phyloP scores from a whole-genome alignment of 1,140 invertebrate species.

The Elymnias hypermnestra region DNA sequence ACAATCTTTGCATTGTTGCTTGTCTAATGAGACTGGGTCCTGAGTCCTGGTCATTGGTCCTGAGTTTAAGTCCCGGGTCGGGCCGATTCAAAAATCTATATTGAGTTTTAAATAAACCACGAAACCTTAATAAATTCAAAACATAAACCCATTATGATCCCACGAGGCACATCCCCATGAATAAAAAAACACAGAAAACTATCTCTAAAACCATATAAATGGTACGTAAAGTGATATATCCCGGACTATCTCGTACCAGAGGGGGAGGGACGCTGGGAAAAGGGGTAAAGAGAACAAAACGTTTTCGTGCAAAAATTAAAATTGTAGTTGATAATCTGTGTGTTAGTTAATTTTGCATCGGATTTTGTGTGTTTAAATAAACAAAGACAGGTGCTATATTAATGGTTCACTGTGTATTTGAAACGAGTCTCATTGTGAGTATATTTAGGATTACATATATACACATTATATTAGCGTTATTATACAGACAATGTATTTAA shows the following conservation, averaged over 20 bases:
- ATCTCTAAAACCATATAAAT: conserved; percentile 24
- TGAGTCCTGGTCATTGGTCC: too few species aligned
- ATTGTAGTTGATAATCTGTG: conserved; percentile 21
- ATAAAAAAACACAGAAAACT: conserved; percentile 29
- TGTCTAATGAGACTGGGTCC: too few species aligned
- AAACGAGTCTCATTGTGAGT: too few species aligned
- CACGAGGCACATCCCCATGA: conserved; percentile 22
- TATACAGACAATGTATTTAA: too few species aligned
- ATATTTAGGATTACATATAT: too few species aligned
- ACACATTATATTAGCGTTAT: too few species aligned
- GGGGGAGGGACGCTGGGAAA: conserved; percentile 27
- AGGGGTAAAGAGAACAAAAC: conserved; percentile 27
- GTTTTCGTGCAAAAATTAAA: conserved; percentile 26
- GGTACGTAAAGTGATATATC: conserved; percentile 21
- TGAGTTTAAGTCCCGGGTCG: too few species aligned
- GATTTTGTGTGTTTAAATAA: conserved; percentile 3
- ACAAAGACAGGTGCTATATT: too few species aligned
- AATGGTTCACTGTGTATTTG: too few species aligned
- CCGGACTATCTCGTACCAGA: conserved; percentile 30
- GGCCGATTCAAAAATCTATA: not conserved
- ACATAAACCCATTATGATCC: conserved; percentile 17
- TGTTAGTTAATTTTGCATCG: conserved; percentile 3
- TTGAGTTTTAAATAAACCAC: conserved; percentile 20
- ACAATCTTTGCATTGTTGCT: too few species aligned
- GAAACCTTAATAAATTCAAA: conserved; percentile 23